These are phyloP conservation scores for Orthosia cruda DNA, from an alignment of 2,888 invertebrate species.

Conservation along the genomic window DNA sequence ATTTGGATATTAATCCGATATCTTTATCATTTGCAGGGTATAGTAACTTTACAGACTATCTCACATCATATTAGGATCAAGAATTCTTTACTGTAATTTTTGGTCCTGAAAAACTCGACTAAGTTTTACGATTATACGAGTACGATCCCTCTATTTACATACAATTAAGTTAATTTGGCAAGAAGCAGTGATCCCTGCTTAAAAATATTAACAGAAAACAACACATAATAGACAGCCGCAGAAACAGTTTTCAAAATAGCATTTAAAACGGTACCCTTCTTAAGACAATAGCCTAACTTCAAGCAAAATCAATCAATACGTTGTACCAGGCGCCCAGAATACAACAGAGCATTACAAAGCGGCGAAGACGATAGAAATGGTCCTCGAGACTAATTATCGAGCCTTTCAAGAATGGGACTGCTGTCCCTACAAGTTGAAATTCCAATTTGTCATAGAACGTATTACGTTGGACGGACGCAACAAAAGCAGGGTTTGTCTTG, in stretches of 20 bases:
- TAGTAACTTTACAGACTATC: neutral
- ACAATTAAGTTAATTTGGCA: no score
- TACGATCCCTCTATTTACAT: no score
- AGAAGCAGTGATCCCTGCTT: neutral
- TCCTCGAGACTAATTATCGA: slow-evolving; percentile 66
- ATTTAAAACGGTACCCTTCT: neutral
- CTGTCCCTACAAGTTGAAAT: slow-evolving; percentile 79
- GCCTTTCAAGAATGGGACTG: slow-evolving; percentile 68
- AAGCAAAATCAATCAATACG: slow-evolving; percentile 48
- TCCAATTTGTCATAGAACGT: slow-evolving; percentile 87
- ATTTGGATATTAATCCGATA: slow-evolving; percentile 6
- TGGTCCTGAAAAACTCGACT: no score
- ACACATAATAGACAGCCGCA: neutral
- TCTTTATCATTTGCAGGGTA: slow-evolving; percentile 5
- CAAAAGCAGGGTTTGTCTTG: slow-evolving; percentile 74
- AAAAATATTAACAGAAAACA: neutral
- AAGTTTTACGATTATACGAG: no score
- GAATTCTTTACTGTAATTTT: neutral
- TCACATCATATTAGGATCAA: neutral
- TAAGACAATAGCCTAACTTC: slow-evolving; percentile 26
- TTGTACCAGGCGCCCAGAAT: slow-evolving; percentile 32
- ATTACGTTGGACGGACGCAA: slow-evolving; percentile 77
- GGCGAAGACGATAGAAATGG: slow-evolving; percentile 40
- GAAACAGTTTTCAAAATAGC: neutral
- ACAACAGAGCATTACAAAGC: slow-evolving; percentile 48